These are phyloP conservation scores for Torymus texanus DNA, from an alignment of 2,888 invertebrate genomes.

Conservation along the genomic window DNA sequence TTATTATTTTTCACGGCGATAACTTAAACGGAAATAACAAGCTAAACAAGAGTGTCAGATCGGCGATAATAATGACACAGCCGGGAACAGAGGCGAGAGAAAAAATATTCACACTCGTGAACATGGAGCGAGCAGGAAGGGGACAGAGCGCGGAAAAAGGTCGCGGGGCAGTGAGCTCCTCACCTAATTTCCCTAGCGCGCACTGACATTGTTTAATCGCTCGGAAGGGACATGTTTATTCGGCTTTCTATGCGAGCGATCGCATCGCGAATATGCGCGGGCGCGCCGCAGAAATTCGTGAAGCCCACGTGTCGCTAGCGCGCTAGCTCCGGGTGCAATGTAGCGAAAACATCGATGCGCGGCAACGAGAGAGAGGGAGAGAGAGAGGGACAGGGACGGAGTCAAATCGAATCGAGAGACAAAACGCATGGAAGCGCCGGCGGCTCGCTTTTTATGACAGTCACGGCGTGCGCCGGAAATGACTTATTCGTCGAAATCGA, in stretches of 20 bases:
- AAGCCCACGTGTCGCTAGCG: constrained; percentile 2
- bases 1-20: background rate
- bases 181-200: constrained; percentile 46
- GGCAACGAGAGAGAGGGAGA: background rate
- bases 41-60: background rate
- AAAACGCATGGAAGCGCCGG: constrained; percentile 43
- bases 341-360: constrained; percentile 49
- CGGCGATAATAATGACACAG: too few relatives aligned
- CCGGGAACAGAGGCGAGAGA: background rate
- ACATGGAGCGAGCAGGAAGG: too few relatives aligned
- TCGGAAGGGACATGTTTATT: constrained; percentile 55
- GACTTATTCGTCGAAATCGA: constrained; percentile 54
- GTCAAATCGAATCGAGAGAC: constrained; percentile 46
- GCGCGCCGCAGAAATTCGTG: constrained; percentile 34
- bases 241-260: constrained; percentile 43
- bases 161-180: background rate
- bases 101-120: background rate
- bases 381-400: background rate
- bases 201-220: constrained; percentile 49
- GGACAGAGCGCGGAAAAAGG: background rate
- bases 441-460: constrained; percentile 51
- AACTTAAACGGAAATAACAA: constrained; percentile 11
- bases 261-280: background rate
- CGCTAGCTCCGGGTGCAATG: constrained; percentile 40
- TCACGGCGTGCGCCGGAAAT: constrained; percentile 53